A percentile compares a stretch with the other conserved stretches of the same genome.
phyloP scores from a whole-genome alignment of 2,888 invertebrate species.

The Hyppa rectilinea region DNA sequence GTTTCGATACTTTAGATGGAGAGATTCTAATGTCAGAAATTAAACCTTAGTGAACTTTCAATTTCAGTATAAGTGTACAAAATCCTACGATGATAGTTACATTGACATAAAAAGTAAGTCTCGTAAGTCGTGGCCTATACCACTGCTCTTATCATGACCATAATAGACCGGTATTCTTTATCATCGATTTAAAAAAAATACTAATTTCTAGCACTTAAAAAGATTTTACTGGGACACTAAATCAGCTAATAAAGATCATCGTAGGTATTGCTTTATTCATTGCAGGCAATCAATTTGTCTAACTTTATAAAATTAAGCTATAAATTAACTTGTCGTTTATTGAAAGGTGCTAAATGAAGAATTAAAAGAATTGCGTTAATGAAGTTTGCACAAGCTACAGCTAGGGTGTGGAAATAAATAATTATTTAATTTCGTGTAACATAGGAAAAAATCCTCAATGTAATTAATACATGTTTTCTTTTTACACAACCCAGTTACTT shows the following conservation, averaged over 20 bases:
- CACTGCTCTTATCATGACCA: too few species aligned
- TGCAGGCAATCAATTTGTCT: conserved; percentile 7
- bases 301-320: background rate
- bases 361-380: conserved; percentile 2
- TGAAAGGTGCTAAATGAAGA: conserved; percentile 11
- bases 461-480: too few species aligned
- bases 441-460: background rate
- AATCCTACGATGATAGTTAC: background rate
- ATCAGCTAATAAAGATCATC: background rate
- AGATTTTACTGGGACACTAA: background rate
- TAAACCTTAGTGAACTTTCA: background rate
- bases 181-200: too few species aligned
- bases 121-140: too few species aligned
- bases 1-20: background rate
- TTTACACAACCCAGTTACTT: too few species aligned
- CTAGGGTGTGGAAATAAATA: background rate
- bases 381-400: conserved; percentile 20
- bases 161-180: too few species aligned
- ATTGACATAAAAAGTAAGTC: too few species aligned
- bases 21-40: background rate
- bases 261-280: too few species aligned
- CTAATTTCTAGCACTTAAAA: background rate
- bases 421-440: background rate
- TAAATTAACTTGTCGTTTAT: conserved; percentile 20
- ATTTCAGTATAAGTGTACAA: too few species aligned